These are phyloP conservation scores for Oryzias woworae DNA, from an alignment of 2,113 vertebrate species.

Conservation along the genomic window DNA sequence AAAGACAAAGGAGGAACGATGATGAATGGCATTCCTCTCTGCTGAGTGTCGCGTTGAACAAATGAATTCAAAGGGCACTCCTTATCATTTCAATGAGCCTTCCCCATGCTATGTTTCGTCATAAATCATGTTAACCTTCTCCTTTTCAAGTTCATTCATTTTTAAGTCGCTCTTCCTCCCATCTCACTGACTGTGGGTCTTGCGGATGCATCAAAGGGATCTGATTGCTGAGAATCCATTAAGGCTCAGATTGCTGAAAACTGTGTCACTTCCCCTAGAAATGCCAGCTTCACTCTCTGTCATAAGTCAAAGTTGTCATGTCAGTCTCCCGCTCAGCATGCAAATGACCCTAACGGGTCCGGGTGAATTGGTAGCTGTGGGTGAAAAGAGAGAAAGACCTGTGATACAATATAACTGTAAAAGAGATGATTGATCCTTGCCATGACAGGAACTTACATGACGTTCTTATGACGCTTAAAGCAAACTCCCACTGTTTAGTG, in stretches of 20 bases:
- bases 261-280: constrained; percentile 47
- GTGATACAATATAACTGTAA: constrained; percentile 8
- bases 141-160: constrained; percentile 76
- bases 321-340: constrained; percentile 28
- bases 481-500: no score
- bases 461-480: constrained; percentile 6
- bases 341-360: constrained; percentile 37
- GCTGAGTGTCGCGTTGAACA: constrained; percentile 50
- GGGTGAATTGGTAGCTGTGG: constrained; percentile 4
- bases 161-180: constrained; percentile 63
- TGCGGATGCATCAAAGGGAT: constrained; percentile 47
- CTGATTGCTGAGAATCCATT: constrained; percentile 61
- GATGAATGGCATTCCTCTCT: constrained; percentile 50
- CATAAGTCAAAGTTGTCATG: constrained; percentile 60
- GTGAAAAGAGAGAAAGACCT: constrained; percentile 17
- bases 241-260: constrained; percentile 54
- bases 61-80: constrained; percentile 65
- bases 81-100: constrained; percentile 69
- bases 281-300: constrained; percentile 49
- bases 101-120: constrained; percentile 45
- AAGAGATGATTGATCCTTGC: constrained; percentile 12
- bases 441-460: constrained; percentile 32
- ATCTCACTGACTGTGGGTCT: constrained; percentile 35
- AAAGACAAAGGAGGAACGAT: constrained; percentile 63
- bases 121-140: constrained; percentile 77